Percentiles rank a stretch among this genome's conserved stretches.
Evolutionary conservation across 2,888 invertebrate species (phyloP).

Genomic region (Andrena dorsata): DNA sequence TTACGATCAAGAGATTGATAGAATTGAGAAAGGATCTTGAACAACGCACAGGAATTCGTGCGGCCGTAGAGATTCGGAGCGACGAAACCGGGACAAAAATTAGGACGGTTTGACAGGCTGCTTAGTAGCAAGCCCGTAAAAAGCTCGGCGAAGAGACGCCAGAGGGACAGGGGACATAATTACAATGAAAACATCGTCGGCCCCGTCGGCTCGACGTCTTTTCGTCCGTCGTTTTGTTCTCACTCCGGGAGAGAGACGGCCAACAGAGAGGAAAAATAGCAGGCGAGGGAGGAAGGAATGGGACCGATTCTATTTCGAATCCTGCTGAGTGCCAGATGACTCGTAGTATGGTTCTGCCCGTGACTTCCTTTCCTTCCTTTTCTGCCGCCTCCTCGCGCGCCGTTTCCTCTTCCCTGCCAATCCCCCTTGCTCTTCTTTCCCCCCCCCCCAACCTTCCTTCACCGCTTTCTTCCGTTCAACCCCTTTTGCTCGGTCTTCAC

Average conservation of each 20-base stretch:
- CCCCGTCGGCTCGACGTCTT: conserved; percentile 69
- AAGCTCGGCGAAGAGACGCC: conserved; percentile 54
- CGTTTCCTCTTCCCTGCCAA: neutral
- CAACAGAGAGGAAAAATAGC: conserved; percentile 57
- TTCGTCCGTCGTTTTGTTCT: conserved; percentile 64
- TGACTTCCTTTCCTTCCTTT: conserved; percentile 58
- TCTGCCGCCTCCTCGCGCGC: conserved; percentile 43
- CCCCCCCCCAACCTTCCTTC: neutral
- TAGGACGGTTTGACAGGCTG: conserved; percentile 73
- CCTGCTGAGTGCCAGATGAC: conserved; percentile 83
- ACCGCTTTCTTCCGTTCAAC: conserved; percentile 11
- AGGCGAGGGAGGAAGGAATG: conserved; percentile 46
- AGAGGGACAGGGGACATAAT: conserved; percentile 71
- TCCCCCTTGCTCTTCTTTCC: conserved; percentile 46
- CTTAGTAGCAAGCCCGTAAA: conserved; percentile 66
- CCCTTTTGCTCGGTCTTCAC: conserved; percentile 45
- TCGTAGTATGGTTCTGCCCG: conserved; percentile 73
- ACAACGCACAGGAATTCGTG: conserved; percentile 14
- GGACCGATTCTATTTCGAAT: conserved; percentile 82
- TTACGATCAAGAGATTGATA: neutral
- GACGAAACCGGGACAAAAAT: conserved; percentile 60
- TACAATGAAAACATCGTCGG: conserved; percentile 82
- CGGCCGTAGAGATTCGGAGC: neutral
- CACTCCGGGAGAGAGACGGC: conserved; percentile 51
- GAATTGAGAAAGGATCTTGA: conserved; percentile 1